Evolutionary conservation across 2,113 vertebrate species (phyloP).

Genomic region (Gyps fulvus): DNA sequence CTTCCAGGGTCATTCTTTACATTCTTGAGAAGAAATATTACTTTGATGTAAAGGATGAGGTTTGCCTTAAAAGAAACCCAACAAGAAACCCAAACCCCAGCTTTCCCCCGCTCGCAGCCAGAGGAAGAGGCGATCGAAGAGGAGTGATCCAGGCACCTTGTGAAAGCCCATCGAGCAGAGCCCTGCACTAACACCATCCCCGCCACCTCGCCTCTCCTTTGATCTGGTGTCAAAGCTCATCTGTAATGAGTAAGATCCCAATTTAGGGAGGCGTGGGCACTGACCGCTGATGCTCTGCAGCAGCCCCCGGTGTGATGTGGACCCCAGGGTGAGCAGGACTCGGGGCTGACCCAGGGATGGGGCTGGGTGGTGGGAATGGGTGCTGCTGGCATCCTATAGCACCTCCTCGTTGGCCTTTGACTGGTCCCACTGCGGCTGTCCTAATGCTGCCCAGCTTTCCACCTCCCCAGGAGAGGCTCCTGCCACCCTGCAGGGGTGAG

Average conservation of each 20-base stretch:
- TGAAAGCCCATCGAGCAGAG: neutral
- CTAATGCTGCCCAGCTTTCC: neutral
- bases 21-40: slow-evolving; percentile 41
- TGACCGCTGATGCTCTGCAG: neutral
- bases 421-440: accelerated
- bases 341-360: neutral
- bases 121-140: neutral
- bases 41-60: slow-evolving; percentile 54
- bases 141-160: neutral
- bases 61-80: slow-evolving; percentile 33
- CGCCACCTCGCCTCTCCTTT: neutral
- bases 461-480: neutral
- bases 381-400: neutral
- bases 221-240: neutral
- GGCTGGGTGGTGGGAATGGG: neutral
- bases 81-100: neutral
- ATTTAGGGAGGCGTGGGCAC: neutral
- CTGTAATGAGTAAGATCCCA: neutral
- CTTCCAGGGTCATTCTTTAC: slow-evolving; percentile 59
- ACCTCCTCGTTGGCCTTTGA: neutral
- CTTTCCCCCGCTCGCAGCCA: accelerated
- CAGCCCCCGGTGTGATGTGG: neutral
- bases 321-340: neutral
- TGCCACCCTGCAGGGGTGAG: neutral
- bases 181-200: neutral